Evolutionary conservation across 1,140 invertebrate genomes (phyloP).

Genomic region (Diabrotica undecimpunctata): DNA sequence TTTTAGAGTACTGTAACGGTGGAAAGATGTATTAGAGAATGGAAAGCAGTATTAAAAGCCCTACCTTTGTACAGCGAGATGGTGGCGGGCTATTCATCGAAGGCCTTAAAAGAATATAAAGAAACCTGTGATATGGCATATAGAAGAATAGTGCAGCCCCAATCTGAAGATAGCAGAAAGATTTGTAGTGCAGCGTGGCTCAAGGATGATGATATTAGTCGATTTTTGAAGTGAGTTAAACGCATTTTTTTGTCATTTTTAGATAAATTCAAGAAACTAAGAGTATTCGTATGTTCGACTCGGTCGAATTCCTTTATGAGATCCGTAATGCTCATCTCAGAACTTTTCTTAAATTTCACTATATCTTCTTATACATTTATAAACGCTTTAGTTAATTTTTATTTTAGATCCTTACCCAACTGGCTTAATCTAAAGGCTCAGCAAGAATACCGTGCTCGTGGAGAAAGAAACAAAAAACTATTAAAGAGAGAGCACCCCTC

Average conservation of each 20-base stretch:
- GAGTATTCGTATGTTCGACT: constrained; percentile 13
- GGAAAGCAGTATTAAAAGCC: constrained; percentile 65
- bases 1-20: constrained; percentile 69
- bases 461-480: constrained; percentile 36
- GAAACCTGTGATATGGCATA: constrained; percentile 76
- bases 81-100: constrained; percentile 67
- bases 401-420: constrained; percentile 70
- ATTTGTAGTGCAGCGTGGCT: constrained; percentile 88
- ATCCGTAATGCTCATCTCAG: too few species aligned
- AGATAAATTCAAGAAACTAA: not conserved
- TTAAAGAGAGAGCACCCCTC: constrained; percentile 53
- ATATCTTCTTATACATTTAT: too few species aligned
- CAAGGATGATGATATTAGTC: constrained; percentile 90
- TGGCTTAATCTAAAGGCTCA: constrained; percentile 71
- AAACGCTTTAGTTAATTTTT: not conserved
- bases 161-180: constrained; percentile 68
- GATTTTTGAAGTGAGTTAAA: constrained; percentile 72
- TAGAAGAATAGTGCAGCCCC: constrained; percentile 73
- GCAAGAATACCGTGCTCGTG: constrained; percentile 46
- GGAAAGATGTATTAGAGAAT: constrained; percentile 65
- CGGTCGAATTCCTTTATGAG: too few species aligned
- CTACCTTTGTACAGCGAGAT: constrained; percentile 69
- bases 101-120: constrained; percentile 67
- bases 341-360: too few species aligned
- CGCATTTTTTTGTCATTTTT: not conserved